Base-by-base conservation (phyloP, 2,113 vertebrate genomes). In the Nerophis ophidion region DNA sequence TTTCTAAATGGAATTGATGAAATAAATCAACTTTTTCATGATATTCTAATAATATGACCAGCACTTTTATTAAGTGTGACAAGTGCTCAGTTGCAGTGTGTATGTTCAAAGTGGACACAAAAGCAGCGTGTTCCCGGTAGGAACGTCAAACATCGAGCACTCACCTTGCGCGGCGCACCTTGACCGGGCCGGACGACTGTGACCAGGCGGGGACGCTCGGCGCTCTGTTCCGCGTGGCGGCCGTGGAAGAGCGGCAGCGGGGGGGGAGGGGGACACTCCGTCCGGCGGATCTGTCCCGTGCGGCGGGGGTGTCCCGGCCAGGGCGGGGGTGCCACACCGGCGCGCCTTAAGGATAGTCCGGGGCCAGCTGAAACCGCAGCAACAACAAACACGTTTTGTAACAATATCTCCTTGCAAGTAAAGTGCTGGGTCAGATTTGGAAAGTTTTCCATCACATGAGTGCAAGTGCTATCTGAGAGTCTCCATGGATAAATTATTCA, bases 201-300 rank as follows among this genome's bases (percentile, higher is more conserved):
- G 68, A 98, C 91, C 44, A 98, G 89, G 74, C 87, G 88, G 10
- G 96, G 96, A 57, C 93, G 92, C 75, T 89, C 90, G 0, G 89
- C 91, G 46, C 92, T 94, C 73, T 90, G 88, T 62, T 97, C 93
- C 0, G 91, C 83, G 10, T 92, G 92, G 12, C 89, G 73, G 0
- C 88, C 88, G 66, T 91, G 93, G 68, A 92, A 88, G 9, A 82
- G 26, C 8, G 82, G 79, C 15, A 79, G 56, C n/a, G 72, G 75
- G 53, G 70, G 60, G 26, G 62, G 68, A 16, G 44, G 63, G 12
- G 11, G 40, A 12, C 40, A 44, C 40, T 44, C 61, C 56, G 68
- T 56, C 59, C 68, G 72, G 55, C 60, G 62, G 33, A 33, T 46
- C 16, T 66, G 73, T 56, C 50, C 66, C 0, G 33, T 17, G 6